Evolutionary conservation across 1,140 invertebrate genomes (phyloP), one percentile per base, ranked within the genome.

Genomic region (Harpegnathos saltator): DNA sequence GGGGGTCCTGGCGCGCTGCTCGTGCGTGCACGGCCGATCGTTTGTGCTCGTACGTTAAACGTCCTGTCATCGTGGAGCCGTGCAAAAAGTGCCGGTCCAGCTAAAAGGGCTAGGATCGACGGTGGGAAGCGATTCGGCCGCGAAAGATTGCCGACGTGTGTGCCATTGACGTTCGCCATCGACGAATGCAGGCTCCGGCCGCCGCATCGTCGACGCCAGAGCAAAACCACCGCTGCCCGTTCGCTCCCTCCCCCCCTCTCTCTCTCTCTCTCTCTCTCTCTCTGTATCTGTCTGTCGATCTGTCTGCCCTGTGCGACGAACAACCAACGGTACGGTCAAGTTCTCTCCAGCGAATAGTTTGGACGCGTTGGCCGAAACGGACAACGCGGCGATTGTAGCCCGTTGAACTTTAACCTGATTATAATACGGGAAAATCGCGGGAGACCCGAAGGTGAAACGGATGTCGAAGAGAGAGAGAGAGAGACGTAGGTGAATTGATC

Each of bases 31-130:
- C 69, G 56, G 48, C 26, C 69, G 56, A 74, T 58, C 69, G 69
- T 82, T 82, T 74, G 78, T 74, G 38, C 69, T 74, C 78, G 29
- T 74, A 82, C 68, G 69, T 82, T 82, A 82, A 82, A 82, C 78
- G 78, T 82, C 69, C 78, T 74, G 78, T 62, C 78, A 74, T 74
- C 78, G 68, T 74, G 71, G 78, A 62, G 44, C 56, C 9, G 78
- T 50, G 78, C 78, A 82, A 82, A 82, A 82, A 82, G 78, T 82
- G 68, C 78, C 78, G 78, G 44, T 33, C 78, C 78, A 44, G 58
- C 68, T 82, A 74, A 82, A 82, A 74, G 54, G 17, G 33, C 44
- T 56, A 22, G n/a, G 38, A 74, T 75, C 19, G 33, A 48, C 50
- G 44, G 63, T 56, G 48, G 48, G 52, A 44, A 82, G 48, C 33